A percentile compares a stretch with the other conserved stretches of the same genome.
Evolutionary conservation across 2,888 invertebrate genomes (phyloP).

Genomic region (Ashinkailepas kermadecensis): DNA sequence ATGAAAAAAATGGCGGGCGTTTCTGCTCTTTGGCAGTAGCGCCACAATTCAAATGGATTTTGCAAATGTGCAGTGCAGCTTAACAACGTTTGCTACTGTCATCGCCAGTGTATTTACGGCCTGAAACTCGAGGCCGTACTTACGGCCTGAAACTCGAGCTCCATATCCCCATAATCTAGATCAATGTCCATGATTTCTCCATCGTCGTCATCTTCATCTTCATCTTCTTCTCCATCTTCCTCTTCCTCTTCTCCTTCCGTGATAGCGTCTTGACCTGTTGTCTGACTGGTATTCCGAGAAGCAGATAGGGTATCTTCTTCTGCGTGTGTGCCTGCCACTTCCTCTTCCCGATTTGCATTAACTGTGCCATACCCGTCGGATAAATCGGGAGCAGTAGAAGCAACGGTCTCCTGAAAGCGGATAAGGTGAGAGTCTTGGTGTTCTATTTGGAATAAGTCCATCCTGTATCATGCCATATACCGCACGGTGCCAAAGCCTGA

Average conservation of each 20-base stretch:
- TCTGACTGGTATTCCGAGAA: not conserved
- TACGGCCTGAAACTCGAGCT: not conserved
- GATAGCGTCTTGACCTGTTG: not conserved
- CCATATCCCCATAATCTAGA: not conserved
- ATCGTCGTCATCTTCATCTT: not conserved
- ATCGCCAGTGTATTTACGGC: not conserved
- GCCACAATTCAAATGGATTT: too few species aligned
- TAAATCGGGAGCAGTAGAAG: not conserved
- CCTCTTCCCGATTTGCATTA: not conserved
- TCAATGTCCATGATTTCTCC: constrained; percentile 11
- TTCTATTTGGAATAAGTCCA: too few species aligned
- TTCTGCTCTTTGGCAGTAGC: too few species aligned
- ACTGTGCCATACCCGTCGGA: not conserved
- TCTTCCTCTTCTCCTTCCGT: not conserved
- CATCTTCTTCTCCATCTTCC: not conserved
- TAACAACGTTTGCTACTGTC: too few species aligned
- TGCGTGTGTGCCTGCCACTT: not conserved
- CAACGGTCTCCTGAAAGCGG: not conserved
- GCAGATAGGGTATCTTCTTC: not conserved
- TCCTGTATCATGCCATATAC: too few species aligned
- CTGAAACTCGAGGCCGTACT: not conserved
- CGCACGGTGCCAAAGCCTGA: too few species aligned
- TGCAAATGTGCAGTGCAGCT: too few species aligned
- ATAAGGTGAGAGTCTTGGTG: too few species aligned
- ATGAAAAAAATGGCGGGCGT: too few species aligned